phyloP scores from a whole-genome alignment of 2,888 invertebrate genomes.

The Onthophagus sagittarius region DNA sequence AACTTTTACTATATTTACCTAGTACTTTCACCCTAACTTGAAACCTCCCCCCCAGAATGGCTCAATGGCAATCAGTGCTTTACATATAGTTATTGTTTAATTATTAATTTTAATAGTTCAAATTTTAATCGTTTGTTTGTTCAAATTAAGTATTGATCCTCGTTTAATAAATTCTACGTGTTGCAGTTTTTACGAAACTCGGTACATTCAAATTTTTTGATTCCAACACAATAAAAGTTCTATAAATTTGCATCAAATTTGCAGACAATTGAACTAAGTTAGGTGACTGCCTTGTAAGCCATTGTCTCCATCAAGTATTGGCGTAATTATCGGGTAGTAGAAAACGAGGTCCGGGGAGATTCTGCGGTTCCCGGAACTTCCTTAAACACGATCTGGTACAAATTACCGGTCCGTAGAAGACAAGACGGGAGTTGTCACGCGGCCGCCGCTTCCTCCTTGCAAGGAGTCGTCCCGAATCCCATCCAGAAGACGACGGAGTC shows the following conservation, averaged over 20 bases:
- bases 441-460: not conserved
- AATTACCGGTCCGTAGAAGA: slow-evolving; percentile 6
- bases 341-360: not conserved
- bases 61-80: no score
- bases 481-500: slow-evolving; percentile 2
- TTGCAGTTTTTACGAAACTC: no score
- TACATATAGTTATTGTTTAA: no score
- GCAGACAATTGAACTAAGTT: not conserved
- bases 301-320: not conserved
- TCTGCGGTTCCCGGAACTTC: not conserved
- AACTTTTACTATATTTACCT: no score
- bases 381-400: not conserved
- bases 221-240: no score
- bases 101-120: no score
- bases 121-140: no score
- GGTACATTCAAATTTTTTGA: no score
- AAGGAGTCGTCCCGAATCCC: not conserved
- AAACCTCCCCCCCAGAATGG: no score
- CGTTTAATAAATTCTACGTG: no score
- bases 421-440: not conserved
- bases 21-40: no score
- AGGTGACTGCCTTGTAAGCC: not conserved
- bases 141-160: no score
- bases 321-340: not conserved
- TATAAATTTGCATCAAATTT: not conserved